A percentile compares a stretch with the other conserved stretches of the same genome.
Conservation (phyloP, 2,113 vertebrate genomes). For the Equus przewalskii region DNA sequence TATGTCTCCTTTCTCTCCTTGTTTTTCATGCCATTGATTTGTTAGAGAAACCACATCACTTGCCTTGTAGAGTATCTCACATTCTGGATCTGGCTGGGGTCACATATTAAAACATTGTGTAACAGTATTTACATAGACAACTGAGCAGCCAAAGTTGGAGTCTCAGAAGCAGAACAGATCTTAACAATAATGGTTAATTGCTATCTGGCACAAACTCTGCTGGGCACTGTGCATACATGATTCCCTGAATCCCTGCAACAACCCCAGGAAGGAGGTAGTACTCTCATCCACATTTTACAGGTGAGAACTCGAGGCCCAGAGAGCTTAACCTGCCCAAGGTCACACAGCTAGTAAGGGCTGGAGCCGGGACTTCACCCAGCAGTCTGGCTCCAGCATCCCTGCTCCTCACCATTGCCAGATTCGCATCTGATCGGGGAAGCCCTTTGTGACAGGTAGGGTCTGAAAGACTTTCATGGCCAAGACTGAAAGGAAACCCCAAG, state of each 20-base stretch:
- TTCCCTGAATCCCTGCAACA: not conserved
- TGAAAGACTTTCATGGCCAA: not conserved
- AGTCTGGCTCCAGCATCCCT: not conserved
- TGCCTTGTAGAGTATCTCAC: not conserved
- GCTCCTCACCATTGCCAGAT: not conserved
- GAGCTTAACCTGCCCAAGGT: not conserved
- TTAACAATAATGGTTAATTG: not conserved
- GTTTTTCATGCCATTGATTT: not conserved
- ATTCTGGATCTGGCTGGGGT: not conserved
- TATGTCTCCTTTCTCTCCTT: not conserved
- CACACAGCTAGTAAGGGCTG: not conserved
- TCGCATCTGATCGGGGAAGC: not conserved
- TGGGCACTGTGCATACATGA: not conserved
- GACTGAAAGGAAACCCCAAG: not conserved
- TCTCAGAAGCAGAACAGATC: constrained; percentile 1
- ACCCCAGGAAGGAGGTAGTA: not conserved
- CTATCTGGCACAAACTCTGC: not conserved
- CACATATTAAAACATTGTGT: not conserved
- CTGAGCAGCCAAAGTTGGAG: not conserved
- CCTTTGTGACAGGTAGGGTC: not conserved
- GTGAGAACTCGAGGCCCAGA: not conserved
- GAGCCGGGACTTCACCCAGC: not conserved
- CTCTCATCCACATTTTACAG: not conserved
- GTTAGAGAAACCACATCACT: not conserved
- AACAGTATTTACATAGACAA: not conserved